Base-by-base conservation (phyloP, 2,888 invertebrate species). In the Drosophila stalkeri region DNA sequence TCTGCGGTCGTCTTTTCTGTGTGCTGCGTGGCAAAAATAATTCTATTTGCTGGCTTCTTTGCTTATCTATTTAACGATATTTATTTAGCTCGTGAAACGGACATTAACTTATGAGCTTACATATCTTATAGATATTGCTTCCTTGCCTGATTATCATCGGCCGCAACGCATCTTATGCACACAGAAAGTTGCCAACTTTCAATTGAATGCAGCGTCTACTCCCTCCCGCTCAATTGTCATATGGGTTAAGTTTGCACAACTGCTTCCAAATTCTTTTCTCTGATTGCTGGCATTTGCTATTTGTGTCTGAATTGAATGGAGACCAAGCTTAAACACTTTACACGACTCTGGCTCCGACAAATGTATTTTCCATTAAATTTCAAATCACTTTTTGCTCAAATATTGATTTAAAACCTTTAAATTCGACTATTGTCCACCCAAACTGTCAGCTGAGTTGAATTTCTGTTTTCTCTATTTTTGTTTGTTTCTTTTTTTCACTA, bases 41-140 rank as follows among this genome's bases (percentile, higher is more conserved):
- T 80, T 77, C 77, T 75, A 86, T 85, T 86, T 84, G 84, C 82
- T 82, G 74, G 72, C 85, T 84, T 75, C 72, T 72, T 81, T 77
- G 78, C 82, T 82, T 85, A 86, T 78, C 82, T 73, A 56, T 78
- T 76, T 76, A 84, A 87, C 80, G 75, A 83, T 81, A 81, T 79
- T 84, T 86, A 81, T 81, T 84, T 75, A 66, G 41, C 77, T 59
- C 51, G 61, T 44, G 57, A 59, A 69, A 64, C 35, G 62, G 64
- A 70, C 75, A 74, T 78, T 78, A 77, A 78, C 78, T 78, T 71
- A 78, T 78, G 71, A 75, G 75, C 78, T 71, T 33, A 77, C 71
- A 68, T 63, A 60, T 44, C 64, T 54, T 51, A 51, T 46, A 43
- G 63, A 69, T 63, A 72, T 37, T 11, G 37, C 51, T 56, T 51